Evolutionary conservation across 2,888 invertebrate species (phyloP), one percentile per base, ranked within the genome.

Genomic region (Pantelozetes paolii): DNA sequence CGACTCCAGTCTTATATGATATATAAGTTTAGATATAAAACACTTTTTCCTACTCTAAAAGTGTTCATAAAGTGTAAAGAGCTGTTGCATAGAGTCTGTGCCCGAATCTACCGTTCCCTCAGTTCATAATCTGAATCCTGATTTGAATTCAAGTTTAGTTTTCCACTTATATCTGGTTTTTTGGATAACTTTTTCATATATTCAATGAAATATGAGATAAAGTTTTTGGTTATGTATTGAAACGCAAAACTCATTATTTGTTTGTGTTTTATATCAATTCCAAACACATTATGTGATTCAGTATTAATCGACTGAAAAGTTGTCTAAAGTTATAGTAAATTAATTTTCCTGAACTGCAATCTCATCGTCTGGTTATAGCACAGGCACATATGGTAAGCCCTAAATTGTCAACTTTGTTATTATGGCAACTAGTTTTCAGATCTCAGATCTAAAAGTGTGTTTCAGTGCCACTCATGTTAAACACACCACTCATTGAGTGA

Each of bases 331-430:
- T 45, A 45, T 13, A 11, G 15, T 45, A 15, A 45, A 45, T 45
- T 11, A 15, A 13, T 13, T 45, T 45, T 9, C 15, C 15, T 45
- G 36, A 69, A 69, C 69, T 69, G 42, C 69, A 45, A 45, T 69
- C 69, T 69, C 69, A 69, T 69, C 69, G 40, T 36, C 32, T 36
- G 62, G 15, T 36, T 64, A 20, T 54, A 9, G 13, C 13, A 6
- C 2, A 3, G 36, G 69, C 69, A 69, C 69, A 45, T 69, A 69
- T 69, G 69, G 69, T 69, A 69, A 69, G 69, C 69, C 40, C 42
- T 28, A 45, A 69, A 69, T 69, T 45, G 69, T 45, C 69, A 42
- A 69, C 69, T 59, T 59, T 54, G 5, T 48, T 54, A 3, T 15
- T 54, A 8, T 20, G 26, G 3, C 1, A 59, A 59, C 28, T 23